phyloP scores from a whole-genome alignment of 2,113 vertebrate genomes.

The Myiopsitta monachus region DNA sequence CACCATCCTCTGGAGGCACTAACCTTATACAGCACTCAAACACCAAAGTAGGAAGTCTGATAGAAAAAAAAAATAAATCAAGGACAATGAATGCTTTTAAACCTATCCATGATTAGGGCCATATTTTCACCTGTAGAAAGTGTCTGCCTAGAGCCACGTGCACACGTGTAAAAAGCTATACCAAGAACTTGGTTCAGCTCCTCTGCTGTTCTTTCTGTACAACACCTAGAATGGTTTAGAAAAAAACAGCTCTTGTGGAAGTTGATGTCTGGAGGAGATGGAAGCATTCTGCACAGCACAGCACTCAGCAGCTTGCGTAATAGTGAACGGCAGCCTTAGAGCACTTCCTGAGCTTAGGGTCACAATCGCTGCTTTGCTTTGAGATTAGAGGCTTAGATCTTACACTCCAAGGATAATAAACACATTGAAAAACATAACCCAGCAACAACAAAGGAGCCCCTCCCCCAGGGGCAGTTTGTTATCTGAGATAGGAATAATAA shows the following conservation, averaged over 20 bases:
- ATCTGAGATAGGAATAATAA: background rate
- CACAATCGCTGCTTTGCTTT: background rate
- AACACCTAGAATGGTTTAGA: background rate
- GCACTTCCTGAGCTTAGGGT: background rate
- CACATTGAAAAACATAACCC: background rate
- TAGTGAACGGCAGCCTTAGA: background rate
- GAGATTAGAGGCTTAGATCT: slow-evolving; percentile 12
- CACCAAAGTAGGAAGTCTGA: background rate
- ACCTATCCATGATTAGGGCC: background rate
- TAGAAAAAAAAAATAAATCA: background rate
- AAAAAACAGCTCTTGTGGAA: background rate
- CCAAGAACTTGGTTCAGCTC: background rate
- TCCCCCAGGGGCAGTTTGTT: background rate
- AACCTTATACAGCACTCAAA: background rate
- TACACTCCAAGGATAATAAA: slow-evolving; percentile 4
- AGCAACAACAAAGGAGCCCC: background rate
- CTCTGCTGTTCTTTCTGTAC: background rate
- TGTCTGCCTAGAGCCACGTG: background rate
- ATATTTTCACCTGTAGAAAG: background rate
- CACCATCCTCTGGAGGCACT: background rate
- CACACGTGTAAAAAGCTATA: fast-evolving
- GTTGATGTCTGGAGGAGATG: background rate
- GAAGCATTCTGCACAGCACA: background rate
- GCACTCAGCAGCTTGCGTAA: background rate
- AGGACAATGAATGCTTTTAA: background rate